A percentile compares a stretch with the other conserved stretches of the same genome.
phyloP scores from a whole-genome alignment of 2,797 vertebrate genomes.

The Acipenser oxyrinchus region DNA sequence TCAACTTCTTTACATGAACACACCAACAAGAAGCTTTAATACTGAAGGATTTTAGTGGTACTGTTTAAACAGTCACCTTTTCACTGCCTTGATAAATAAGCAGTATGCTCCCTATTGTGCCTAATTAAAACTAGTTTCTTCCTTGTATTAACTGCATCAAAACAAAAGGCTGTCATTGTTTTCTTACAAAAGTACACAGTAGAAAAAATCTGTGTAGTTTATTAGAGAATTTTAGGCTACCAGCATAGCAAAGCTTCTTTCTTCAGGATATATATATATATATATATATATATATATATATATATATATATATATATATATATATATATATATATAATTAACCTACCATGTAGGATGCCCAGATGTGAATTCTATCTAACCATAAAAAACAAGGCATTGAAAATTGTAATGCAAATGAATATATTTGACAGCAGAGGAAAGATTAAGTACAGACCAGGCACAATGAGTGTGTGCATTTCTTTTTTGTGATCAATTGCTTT shows the following conservation, averaged over 20 bases:
- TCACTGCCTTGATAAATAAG: too few relatives aligned
- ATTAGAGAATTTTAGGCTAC: too few relatives aligned
- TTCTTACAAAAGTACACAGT: too few relatives aligned
- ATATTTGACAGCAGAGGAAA: conserved; percentile 29
- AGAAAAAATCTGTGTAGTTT: too few relatives aligned
- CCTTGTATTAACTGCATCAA: too few relatives aligned
- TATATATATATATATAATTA: conserved; percentile 68
- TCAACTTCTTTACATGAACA: too few relatives aligned
- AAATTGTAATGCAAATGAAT: conserved; percentile 76
- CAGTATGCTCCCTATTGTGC: too few relatives aligned
- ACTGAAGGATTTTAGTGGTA: not conserved
- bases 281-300: not conserved
- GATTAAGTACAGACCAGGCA: conserved; percentile 25
- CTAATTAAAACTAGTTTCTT: too few relatives aligned
- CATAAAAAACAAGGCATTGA: conserved; percentile 67
- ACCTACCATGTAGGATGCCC: conserved; percentile 64
- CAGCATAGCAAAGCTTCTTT: not conserved
- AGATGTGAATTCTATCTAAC: conserved; percentile 75
- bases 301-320: too few relatives aligned
- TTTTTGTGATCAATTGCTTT: not conserved
- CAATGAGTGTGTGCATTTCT: conserved; percentile 40
- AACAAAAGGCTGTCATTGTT: too few relatives aligned
- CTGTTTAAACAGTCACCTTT: too few relatives aligned
- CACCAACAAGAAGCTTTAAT: not conserved
- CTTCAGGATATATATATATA: not conserved